Evolutionary conservation across 2,888 invertebrate genomes (phyloP).

Genomic region (Neoaliturus tenellus): DNA sequence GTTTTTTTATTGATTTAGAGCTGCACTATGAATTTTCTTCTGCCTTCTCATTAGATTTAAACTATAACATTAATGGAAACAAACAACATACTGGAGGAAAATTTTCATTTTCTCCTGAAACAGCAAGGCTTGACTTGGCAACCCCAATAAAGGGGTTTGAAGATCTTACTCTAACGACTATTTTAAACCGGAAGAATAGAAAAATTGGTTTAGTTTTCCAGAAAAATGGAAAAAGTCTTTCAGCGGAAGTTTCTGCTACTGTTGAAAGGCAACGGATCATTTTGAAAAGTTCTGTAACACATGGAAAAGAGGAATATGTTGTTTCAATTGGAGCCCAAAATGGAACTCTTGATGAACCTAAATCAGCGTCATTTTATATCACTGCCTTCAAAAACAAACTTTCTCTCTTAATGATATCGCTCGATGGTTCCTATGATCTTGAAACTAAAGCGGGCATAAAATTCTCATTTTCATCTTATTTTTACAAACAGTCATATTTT

Average conservation of each 20-base stretch:
- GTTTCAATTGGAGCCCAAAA: constrained; percentile 32
- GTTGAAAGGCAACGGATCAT: background rate
- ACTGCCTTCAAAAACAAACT: constrained; percentile 16
- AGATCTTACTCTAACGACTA: constrained; percentile 9
- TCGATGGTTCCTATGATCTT: constrained; percentile 17
- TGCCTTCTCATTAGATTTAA: background rate
- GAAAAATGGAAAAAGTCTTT: constrained; percentile 5
- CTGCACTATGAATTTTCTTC: constrained; percentile 1
- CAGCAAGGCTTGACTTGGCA: background rate
- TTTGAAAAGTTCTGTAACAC: background rate
- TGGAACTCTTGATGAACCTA: constrained; percentile 5
- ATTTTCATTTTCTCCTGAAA: background rate
- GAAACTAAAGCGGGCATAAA: constrained; percentile 1
- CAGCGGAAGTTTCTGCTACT: background rate
- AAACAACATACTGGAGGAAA: constrained; percentile 1
- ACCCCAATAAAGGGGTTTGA: constrained; percentile 38
- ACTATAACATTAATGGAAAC: constrained; percentile 26
- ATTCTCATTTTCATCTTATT: constrained; percentile 18
- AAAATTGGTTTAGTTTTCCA: constrained; percentile 14
- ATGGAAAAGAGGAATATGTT: constrained; percentile 13
- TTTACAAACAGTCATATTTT: background rate
- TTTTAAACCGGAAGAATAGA: background rate
- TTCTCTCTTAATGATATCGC: background rate
- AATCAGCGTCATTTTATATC: constrained; percentile 14
- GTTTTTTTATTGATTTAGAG: background rate